Conservation (phyloP, 2,888 invertebrate species). For the Pandemis heparana region DNA sequence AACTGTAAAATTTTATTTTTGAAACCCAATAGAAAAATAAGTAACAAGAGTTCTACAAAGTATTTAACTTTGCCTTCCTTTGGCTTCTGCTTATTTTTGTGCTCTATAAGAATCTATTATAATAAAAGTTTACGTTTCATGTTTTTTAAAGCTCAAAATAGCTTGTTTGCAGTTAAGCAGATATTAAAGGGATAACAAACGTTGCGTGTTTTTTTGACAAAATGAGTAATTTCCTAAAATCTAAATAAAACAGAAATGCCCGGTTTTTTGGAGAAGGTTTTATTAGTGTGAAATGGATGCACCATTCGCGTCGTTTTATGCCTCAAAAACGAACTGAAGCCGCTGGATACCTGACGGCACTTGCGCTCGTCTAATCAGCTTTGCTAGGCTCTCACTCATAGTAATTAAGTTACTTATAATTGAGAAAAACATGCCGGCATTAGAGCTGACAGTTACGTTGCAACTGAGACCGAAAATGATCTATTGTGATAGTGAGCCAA, state of each 20-base stretch:
- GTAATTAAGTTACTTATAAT: constrained; percentile 16
- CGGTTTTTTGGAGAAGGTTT: too few relatives aligned
- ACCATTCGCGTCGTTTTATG: too few relatives aligned
- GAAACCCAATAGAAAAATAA: not conserved
- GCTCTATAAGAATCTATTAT: too few relatives aligned
- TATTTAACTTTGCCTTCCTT: not conserved
- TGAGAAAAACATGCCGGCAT: constrained; percentile 4
- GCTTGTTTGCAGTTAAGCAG: too few relatives aligned
- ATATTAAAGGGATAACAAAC: too few relatives aligned
- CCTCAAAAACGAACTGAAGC: too few relatives aligned
- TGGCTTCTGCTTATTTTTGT: not conserved
- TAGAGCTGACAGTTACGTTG: constrained; percentile 7
- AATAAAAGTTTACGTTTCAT: too few relatives aligned
- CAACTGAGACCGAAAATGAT: constrained; percentile 31
- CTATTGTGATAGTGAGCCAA: not conserved
- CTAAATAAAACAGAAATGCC: too few relatives aligned
- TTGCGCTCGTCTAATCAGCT: constrained; percentile 13
- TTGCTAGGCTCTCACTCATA: constrained; percentile 15
- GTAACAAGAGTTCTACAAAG: not conserved
- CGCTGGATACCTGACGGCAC: not conserved
- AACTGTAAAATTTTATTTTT: not conserved
- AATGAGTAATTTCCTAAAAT: too few relatives aligned
- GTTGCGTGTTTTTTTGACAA: too few relatives aligned
- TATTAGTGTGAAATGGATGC: too few relatives aligned
- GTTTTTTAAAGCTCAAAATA: too few relatives aligned